Base-by-base conservation (phyloP, 1,140 invertebrate genomes). In the Lepidurus arcticus region DNA sequence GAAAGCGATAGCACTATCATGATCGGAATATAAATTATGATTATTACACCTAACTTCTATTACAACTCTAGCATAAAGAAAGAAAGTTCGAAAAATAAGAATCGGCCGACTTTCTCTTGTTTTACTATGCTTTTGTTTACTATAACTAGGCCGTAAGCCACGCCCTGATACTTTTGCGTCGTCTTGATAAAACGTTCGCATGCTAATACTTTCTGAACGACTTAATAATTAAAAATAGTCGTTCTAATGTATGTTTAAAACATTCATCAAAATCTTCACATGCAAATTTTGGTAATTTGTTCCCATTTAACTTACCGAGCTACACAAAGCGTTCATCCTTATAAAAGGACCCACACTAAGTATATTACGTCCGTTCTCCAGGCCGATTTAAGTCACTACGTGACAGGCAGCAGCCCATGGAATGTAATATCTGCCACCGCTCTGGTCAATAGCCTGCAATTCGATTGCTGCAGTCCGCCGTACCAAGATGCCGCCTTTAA, bases 331-430 rank as follows among this genome's bases (percentile, higher is more conserved):
- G 53, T 73, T 24, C 53, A 42, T 44, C 74, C 4, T 5, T 42
- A 75, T 24, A n/a, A 13, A 13, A 6, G 9, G 34, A 75, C 7
- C 1, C n/a, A 42, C n/a, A 75, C 24, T 42, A 75, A 75, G 74
- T 42, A 75, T 6, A 75, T 24, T 75, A 42, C 21, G 75, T 42
- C 11, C 74, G 8, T 1, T 11, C 34, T 77, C 34, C 44, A 78
- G 78, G 53, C 74, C 21, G 78, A 78, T 16, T 44, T 78, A 21
- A 78, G 43, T 34, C 73, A 78, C 74, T 78, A 43, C 73, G 78
- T 42, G 34, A 44, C 73, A 13, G 73, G 43, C 43, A 78, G 73
- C 74, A 76, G 73, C 13, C 78, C 78, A 74, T 78, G 78, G 78
- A 45, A 75, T n/a, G 44, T 78, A 42, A 5, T 76, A 11, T 73